Evolutionary conservation across 1,140 invertebrate genomes (phyloP).

Genomic region (Drosophila kepulauana): DNA sequence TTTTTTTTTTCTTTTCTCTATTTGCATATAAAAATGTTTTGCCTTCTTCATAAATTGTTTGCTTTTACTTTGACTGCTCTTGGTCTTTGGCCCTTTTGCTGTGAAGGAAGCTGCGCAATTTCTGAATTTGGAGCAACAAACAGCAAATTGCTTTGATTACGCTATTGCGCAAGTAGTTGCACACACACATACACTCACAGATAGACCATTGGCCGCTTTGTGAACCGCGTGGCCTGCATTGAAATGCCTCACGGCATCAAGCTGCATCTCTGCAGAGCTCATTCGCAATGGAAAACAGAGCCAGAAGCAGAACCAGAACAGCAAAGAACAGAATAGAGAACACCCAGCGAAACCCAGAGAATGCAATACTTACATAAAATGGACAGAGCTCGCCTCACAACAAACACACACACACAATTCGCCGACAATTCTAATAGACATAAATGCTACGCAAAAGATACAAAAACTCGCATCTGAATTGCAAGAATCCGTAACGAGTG

Average conservation of each 20-base stretch:
- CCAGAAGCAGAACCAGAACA: conserved; percentile 33
- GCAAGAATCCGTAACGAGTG: conserved; percentile 59
- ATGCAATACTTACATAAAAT: conserved; percentile 41
- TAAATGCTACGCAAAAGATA: conserved; percentile 44
- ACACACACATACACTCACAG: conserved; percentile 13
- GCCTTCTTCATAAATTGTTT: too few relatives aligned
- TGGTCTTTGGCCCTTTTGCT: neutral
- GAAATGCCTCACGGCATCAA: conserved; percentile 36
- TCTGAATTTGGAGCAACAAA: conserved; percentile 29
- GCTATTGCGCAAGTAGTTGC: conserved; percentile 36
- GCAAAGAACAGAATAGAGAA: conserved; percentile 12
- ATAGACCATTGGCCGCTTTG: conserved; percentile 43
- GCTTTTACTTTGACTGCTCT: neutral
- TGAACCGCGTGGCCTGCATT: conserved; percentile 44
- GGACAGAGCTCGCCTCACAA: conserved; percentile 45
- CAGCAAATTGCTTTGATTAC: conserved; percentile 37
- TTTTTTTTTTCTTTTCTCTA: too few relatives aligned
- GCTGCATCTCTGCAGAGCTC: conserved; percentile 62
- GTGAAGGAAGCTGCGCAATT: conserved; percentile 25
- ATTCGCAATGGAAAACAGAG: conserved; percentile 65
- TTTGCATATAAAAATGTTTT: too few relatives aligned
- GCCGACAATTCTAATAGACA: conserved; percentile 58
- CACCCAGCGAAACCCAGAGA: conserved; percentile 16
- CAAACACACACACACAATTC: neutral
- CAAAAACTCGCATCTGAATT: conserved; percentile 53